Evolutionary conservation across 2,113 vertebrate species (phyloP).

Genomic region (Bubo bubo): DNA sequence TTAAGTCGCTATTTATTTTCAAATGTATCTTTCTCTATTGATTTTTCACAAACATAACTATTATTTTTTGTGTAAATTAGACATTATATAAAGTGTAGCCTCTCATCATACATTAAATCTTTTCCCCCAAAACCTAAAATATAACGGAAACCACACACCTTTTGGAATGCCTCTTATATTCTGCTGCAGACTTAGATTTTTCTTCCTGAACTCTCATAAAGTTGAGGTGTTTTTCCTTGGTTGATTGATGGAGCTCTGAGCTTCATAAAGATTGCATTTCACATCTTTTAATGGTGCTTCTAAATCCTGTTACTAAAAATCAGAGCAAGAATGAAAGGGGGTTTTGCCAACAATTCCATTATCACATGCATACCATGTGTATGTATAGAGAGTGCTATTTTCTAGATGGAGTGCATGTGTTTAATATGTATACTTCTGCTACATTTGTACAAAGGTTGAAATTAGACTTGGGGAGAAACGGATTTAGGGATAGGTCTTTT

Average conservation of each 20-base stretch:
- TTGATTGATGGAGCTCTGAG: neutral
- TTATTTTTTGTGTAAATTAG: neutral
- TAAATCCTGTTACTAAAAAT: neutral
- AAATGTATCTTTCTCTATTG: neutral
- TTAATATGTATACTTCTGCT: neutral
- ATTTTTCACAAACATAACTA: neutral
- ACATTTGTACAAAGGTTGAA: neutral
- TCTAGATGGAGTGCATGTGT: neutral
- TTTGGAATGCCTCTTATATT: neutral
- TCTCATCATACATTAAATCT: neutral
- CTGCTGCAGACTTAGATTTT: neutral
- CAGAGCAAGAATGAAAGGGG: neutral
- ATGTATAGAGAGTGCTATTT: neutral
- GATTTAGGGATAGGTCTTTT: neutral
- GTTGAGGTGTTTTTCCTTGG: accelerated
- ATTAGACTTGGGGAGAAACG: neutral
- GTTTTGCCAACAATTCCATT: neutral
- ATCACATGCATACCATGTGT: accelerated
- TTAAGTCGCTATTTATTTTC: constrained; percentile 10
- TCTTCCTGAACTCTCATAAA: neutral
- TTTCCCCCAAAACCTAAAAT: neutral
- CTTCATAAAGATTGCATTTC: neutral
- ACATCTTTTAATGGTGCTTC: neutral
- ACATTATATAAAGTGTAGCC: neutral
- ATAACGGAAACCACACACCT: neutral